Evolutionary conservation across 2,113 vertebrate species (phyloP), one percentile per base, ranked within the genome.

Genomic region (Mormoops blainvillei): DNA sequence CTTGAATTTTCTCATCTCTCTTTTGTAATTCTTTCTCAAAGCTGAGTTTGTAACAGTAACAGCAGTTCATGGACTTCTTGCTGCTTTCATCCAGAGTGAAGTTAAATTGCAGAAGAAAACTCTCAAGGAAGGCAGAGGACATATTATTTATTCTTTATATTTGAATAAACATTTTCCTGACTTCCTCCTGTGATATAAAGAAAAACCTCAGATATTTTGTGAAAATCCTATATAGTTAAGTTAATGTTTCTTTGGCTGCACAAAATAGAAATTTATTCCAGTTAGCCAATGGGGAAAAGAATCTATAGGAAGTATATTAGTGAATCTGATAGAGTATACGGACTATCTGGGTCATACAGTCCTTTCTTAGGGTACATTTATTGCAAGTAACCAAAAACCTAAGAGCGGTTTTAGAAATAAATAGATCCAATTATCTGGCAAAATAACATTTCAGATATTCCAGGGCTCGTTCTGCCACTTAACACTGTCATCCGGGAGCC

Each of bases 351-450:
- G n/a, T 68, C 45, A 67, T 38, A 33, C n/a, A 15, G 15, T n/a
- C 33, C 82, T 52, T 76, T 43, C 14, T 54, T 85, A 68, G 5
- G 13, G 88, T n/a, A 45, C 2, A 68, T 54, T 87, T 94, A 54
- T 41, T 65, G 22, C 71, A 83, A 95, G 78, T 20, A 89, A 74
- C 77, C 67, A 76, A 81, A 78, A 76, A 93, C 74, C 13, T 24
- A 87, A 96, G 14, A 43, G 63, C 61, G 16, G 10, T 36, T 91
- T 91, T 74, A 96, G 43, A 94, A 92, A 85, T 78, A 74, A 78
- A 56, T 45, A 85, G 22, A 80, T 73, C 73, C 77, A 93, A 93
- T 89, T 76, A 73, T 85, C 33, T 26, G 33, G 61, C 50, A 96
- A 95, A 85, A 81, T 33, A 91, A 63, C 77, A 41, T 68, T 68